A percentile compares a stretch with the other conserved stretches of the same genome.
These are phyloP conservation scores for Epistrophella euchroma DNA, from an alignment of 2,888 invertebrate genomes.

Conservation along the genomic window DNA sequence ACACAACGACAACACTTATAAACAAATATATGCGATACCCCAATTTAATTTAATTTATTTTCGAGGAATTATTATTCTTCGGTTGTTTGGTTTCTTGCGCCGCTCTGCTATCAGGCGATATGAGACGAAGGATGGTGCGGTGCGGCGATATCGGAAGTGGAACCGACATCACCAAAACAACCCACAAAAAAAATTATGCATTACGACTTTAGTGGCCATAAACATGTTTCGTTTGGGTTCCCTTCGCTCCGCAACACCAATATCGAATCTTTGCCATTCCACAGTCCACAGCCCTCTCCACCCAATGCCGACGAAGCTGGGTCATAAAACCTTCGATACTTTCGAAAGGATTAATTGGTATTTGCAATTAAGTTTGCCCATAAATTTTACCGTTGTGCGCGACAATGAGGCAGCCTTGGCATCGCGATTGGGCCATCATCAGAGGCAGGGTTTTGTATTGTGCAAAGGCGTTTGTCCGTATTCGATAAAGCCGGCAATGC, in stretches of 20 bases:
- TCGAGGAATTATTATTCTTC: slow-evolving; percentile 67
- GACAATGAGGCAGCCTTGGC: slow-evolving; percentile 69
- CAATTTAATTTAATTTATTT: slow-evolving; percentile 72
- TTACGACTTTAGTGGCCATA: slow-evolving; percentile 73
- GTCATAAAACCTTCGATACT: slow-evolving; percentile 71
- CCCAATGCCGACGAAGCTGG: slow-evolving; percentile 9
- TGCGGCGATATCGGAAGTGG: slow-evolving; percentile 1
- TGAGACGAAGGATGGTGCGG: not conserved
- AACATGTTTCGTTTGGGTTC: slow-evolving; percentile 52
- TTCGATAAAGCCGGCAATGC: slow-evolving; percentile 52
- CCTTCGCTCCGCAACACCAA: not conserved
- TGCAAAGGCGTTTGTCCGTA: slow-evolving; percentile 56
- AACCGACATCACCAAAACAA: slow-evolving; percentile 59
- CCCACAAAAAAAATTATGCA: slow-evolving; percentile 69
- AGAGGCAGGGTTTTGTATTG: slow-evolving; percentile 20
- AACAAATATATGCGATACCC: slow-evolving; percentile 33
- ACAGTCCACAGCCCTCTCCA: not conserved
- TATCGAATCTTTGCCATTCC: not conserved
- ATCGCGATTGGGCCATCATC: slow-evolving; percentile 37
- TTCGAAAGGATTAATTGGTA: slow-evolving; percentile 74
- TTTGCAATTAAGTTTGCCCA: slow-evolving; percentile 74
- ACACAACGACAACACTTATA: slow-evolving; percentile 18
- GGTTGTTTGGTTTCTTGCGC: slow-evolving; percentile 43
- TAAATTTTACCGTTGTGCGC: slow-evolving; percentile 65
- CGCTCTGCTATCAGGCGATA: slow-evolving; percentile 26